Conservation (phyloP, 2,888 invertebrate species). For the Pachycephus smyrnensis region DNA sequence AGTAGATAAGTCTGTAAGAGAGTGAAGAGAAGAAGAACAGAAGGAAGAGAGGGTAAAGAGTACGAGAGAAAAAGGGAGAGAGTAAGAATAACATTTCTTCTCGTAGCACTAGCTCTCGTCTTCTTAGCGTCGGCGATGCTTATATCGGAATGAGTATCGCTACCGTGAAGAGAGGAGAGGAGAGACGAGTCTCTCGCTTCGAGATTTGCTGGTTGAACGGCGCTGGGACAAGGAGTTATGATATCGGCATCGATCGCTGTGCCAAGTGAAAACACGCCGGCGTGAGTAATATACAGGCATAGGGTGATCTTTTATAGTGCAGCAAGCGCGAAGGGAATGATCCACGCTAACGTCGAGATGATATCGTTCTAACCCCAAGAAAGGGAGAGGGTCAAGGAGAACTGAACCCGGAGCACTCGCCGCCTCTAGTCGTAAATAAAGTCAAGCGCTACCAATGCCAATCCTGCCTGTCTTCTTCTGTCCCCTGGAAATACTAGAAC, state of each 20-base stretch:
- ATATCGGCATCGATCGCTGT: constrained; percentile 65
- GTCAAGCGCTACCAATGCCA: constrained; percentile 55
- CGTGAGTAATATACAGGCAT: constrained; percentile 66
- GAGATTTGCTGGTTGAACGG: constrained; percentile 57
- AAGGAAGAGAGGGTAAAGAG: background rate
- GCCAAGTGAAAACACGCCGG: constrained; percentile 66
- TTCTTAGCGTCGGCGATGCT: background rate
- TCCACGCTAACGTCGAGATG: constrained; percentile 56
- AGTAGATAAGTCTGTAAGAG: no score
- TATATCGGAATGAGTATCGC: constrained; percentile 17
- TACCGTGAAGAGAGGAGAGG: constrained; percentile 20
- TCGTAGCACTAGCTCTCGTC: background rate
- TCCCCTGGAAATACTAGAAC: background rate
- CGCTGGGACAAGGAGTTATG: constrained; percentile 66
- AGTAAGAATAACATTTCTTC: background rate
- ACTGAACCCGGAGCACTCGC: constrained; percentile 56
- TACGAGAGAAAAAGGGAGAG: background rate
- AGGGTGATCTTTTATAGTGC: constrained; percentile 63
- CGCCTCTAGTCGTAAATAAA: constrained; percentile 62
- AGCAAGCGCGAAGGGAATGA: constrained; percentile 54
- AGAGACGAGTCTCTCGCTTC: constrained; percentile 31
- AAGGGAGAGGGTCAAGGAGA: constrained; percentile 55
- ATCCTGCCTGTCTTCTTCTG: constrained; percentile 33
- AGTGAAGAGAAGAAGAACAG: no score
- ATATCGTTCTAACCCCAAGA: constrained; percentile 58